phyloP scores from a whole-genome alignment of 2,797 vertebrate genomes.

The Sandelia bainsii region DNA sequence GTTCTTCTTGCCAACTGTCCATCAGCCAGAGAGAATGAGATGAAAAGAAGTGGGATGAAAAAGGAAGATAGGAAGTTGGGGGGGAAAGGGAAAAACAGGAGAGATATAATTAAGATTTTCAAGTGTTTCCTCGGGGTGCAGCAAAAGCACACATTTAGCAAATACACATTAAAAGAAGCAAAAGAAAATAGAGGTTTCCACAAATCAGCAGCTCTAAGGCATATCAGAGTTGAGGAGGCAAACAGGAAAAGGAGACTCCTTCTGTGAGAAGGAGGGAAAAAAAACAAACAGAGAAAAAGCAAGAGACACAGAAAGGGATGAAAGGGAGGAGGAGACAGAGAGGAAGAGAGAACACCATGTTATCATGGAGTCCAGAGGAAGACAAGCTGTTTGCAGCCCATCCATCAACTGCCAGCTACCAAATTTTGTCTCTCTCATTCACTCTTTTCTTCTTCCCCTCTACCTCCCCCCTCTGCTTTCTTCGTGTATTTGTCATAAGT shows the following conservation, averaged over 20 bases:
- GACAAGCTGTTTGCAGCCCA: conserved; percentile 65
- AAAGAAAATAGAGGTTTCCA: conserved; percentile 46
- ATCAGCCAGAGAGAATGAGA: conserved; percentile 68
- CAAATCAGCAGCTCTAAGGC: conserved; percentile 46
- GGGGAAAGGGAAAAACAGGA: conserved; percentile 28
- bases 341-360: conserved; percentile 46
- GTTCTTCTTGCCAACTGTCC: conserved; percentile 85
- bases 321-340: conserved; percentile 39
- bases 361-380: conserved; percentile 73
- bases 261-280: conserved; percentile 16
- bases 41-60: conserved; percentile 53
- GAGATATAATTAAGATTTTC: conserved; percentile 67
- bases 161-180: conserved; percentile 39
- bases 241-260: conserved; percentile 24
- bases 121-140: conserved; percentile 39
- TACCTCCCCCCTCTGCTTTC: conserved; percentile 14
- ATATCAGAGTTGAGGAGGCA: conserved; percentile 21
- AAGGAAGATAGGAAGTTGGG: conserved; percentile 11
- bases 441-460: conserved; percentile 33
- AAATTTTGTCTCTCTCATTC: conserved; percentile 60
- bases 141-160: conserved; percentile 46
- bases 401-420: conserved; percentile 68
- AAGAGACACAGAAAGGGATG: conserved; percentile 46
- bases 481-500: conserved; percentile 51
- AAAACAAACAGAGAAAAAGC: conserved; percentile 46